Conservation (phyloP, 2,888 invertebrate species). For the Nudaria mundana region DNA sequence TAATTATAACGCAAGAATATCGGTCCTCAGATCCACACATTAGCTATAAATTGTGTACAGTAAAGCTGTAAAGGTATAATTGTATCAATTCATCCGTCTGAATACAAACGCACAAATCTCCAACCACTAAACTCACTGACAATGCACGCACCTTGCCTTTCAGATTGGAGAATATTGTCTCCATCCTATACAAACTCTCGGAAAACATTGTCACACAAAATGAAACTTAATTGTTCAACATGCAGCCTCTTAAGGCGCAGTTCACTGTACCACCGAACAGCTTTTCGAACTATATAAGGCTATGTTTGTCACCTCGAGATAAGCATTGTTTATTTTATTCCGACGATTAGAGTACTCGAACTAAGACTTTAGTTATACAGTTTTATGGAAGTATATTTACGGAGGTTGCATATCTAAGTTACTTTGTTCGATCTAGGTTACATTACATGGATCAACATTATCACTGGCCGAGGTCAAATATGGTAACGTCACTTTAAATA, state of each 20-base stretch:
- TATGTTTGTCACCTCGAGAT: conserved; percentile 59
- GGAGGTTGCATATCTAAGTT: conserved; percentile 27
- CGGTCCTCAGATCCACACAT: no score
- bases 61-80: conserved; percentile 16
- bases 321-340: conserved; percentile 68
- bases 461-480: conserved; percentile 21
- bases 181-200: conserved; percentile 33
- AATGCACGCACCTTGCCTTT: conserved; percentile 39
- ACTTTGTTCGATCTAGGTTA: conserved; percentile 19
- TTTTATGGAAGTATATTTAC: conserved; percentile 40
- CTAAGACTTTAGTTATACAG: conserved; percentile 37
- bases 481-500: conserved; percentile 20
- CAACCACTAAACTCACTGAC: conserved; percentile 29
- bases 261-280: conserved; percentile 44
- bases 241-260: conserved; percentile 34
- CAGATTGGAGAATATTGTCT: conserved; percentile 37
- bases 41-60: background rate
- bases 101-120: conserved; percentile 23
- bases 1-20: background rate
- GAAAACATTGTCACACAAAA: conserved; percentile 39
- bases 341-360: conserved; percentile 49
- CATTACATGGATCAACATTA: conserved; percentile 21
- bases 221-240: conserved; percentile 45
- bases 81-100: conserved; percentile 18
- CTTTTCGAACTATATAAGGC: conserved; percentile 61